Conservation (phyloP, 2,888 invertebrate species). For the Temnothorax unifasciatus region DNA sequence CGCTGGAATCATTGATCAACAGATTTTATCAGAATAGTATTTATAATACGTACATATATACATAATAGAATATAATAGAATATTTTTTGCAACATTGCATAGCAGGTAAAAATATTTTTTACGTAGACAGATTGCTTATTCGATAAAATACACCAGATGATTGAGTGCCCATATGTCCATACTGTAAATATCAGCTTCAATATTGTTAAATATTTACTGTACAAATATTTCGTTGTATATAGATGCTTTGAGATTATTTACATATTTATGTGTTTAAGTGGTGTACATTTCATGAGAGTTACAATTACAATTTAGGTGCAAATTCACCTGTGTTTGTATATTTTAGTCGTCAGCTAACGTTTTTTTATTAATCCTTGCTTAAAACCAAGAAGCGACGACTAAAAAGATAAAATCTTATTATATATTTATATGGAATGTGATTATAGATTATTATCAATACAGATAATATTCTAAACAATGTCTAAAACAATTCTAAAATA, state of each 20-base stretch:
- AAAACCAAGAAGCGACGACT: not conserved
- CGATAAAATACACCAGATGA: not conserved
- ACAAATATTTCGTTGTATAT: not conserved
- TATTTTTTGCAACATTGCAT: not conserved
- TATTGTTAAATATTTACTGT: slow-evolving; percentile 14
- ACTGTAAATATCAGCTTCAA: not conserved
- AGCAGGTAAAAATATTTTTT: slow-evolving; percentile 2
- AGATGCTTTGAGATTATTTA: not conserved
- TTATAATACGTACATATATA: not conserved
- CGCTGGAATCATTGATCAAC: not conserved
- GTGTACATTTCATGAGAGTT: not conserved
- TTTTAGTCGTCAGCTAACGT: not conserved
- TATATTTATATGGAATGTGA: not conserved
- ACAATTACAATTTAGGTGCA: not conserved
- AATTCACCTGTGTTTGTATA: not conserved
- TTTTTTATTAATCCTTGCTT: not conserved
- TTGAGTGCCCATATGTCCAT: not conserved
- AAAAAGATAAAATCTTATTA: not conserved
- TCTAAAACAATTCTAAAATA: not conserved
- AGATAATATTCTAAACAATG: not conserved
- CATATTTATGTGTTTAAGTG: not conserved
- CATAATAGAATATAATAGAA: not conserved
- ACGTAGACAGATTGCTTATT: not conserved
- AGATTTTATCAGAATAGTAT: slow-evolving; percentile 11
- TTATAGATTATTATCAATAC: not conserved